Base-by-base conservation (phyloP, 2,797 vertebrate genomes). In the Zalophus californianus region DNA sequence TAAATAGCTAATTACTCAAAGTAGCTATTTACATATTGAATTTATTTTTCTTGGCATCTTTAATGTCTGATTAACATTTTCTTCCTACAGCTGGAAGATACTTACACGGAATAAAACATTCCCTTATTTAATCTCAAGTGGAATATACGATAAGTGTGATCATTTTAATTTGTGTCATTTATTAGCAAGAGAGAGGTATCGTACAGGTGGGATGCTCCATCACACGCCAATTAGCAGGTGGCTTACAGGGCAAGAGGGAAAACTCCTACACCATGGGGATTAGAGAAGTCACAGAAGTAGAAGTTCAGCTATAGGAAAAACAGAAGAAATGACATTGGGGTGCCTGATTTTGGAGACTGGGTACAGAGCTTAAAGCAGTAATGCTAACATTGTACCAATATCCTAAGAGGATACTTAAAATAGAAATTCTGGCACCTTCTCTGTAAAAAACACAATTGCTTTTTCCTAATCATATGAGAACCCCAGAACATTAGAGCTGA, bases 31-130 rank as follows among this genome's bases (percentile, higher is more conserved):
- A 97, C 97, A 97, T 98, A 97, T 92, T 97, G 96, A 98, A 97
- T 97, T 98, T 98, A 97, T 98, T 97, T 98, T 98, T 97, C 97
- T 97, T 98, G 98, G 97, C 98, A 98, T 97, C 92, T 98, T 98
- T 98, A 98, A 97, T 97, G 96, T 98, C 97, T 96, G 97, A 98
- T 98, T 98, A 98, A 97, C 97, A 97, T 98, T 97, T 98, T 97
- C 94, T 97, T 96, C 97, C 94, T 98, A 98, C 97, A 97, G 96
- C 97, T 97, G 97, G 96, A 98, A 98, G 96, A 97, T 96, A 97
- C 97, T 97, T 98, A 97, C 54, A 38, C 58, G 89, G 97, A 97
- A 98, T 97, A 97, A 97, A 97, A 96, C 82, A 94, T 97, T 97
- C 97, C 93, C 93, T 97, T 98, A 96, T 97, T 97, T 97, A 97